Percentiles rank a stretch among this genome's conserved stretches.
phyloP scores from a whole-genome alignment of 1,140 invertebrate genomes.

The Caenorhabditis latens region DNA sequence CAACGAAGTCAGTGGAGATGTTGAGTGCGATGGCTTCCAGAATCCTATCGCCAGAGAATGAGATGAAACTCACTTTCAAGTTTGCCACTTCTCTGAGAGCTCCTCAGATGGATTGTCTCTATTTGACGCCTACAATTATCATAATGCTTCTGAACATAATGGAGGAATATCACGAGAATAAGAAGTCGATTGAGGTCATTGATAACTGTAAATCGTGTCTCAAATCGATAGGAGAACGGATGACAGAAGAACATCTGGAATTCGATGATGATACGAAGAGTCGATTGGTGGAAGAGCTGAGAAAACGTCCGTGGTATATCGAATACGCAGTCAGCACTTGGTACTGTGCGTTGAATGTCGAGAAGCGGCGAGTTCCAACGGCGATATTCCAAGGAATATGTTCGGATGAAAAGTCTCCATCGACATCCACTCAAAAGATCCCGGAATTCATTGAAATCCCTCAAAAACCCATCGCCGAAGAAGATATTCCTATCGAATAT shows the following conservation, averaged over 20 bases:
- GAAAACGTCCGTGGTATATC: neutral
- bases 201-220: neutral
- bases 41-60: neutral
- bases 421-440: neutral
- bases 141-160: neutral
- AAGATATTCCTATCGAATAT: neutral
- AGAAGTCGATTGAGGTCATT: neutral
- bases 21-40: neutral
- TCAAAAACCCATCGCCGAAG: neutral
- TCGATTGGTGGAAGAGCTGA: neutral
- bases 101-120: neutral
- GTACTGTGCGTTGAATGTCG: neutral
- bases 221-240: neutral
- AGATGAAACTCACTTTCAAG: neutral
- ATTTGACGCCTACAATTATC: neutral
- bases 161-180: neutral
- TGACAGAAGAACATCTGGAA: neutral
- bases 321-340: conserved; percentile 3
- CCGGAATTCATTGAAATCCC: neutral
- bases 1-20: neutral
- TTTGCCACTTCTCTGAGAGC: neutral
- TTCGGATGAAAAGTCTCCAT: neutral
- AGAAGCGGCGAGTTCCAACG: neutral
- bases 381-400: neutral
- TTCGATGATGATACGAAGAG: conserved; percentile 14